These are phyloP conservation scores for Drosophila arawakana DNA, from an alignment of 1,140 invertebrate species.

Conservation along the genomic window DNA sequence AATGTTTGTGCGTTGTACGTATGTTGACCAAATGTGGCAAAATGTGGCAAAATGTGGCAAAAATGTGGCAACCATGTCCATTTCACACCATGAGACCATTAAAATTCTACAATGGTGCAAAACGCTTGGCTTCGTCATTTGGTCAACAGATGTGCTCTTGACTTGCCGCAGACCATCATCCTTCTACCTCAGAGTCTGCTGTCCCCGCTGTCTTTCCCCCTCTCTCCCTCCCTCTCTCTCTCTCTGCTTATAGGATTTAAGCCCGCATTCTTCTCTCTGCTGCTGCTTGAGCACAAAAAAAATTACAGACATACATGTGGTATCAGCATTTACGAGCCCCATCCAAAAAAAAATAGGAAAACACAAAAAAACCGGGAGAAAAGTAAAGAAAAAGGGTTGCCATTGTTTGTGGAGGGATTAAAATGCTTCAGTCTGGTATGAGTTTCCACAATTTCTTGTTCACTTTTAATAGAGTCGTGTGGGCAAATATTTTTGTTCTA, in stretches of 20 bases:
- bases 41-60: slow-evolving; percentile 4
- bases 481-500: slow-evolving; percentile 64
- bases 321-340: slow-evolving; percentile 42
- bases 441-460: slow-evolving; percentile 53
- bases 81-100: slow-evolving; percentile 51
- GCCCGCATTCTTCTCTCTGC: slow-evolving; percentile 60
- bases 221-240: no score
- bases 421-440: slow-evolving; percentile 38
- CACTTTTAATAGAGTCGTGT: slow-evolving; percentile 74
- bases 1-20: slow-evolving; percentile 16
- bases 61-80: slow-evolving; percentile 47
- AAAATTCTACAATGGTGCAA: slow-evolving; percentile 45
- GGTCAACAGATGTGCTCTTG: slow-evolving; percentile 52
- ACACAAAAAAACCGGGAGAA: no score
- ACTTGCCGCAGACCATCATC: slow-evolving; percentile 40
- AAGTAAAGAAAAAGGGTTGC: slow-evolving; percentile 39
- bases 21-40: neutral
- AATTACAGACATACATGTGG: slow-evolving; percentile 16
- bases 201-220: neutral
- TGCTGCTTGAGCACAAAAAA: slow-evolving; percentile 48
- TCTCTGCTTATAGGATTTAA: slow-evolving; percentile 60
- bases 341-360: slow-evolving; percentile 30
- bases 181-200: neutral
- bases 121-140: slow-evolving; percentile 23
- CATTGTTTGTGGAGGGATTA: slow-evolving; percentile 67